These are phyloP conservation scores for Rostratula benghalensis DNA, from an alignment of 2,113 vertebrate species.

Conservation along the genomic window DNA sequence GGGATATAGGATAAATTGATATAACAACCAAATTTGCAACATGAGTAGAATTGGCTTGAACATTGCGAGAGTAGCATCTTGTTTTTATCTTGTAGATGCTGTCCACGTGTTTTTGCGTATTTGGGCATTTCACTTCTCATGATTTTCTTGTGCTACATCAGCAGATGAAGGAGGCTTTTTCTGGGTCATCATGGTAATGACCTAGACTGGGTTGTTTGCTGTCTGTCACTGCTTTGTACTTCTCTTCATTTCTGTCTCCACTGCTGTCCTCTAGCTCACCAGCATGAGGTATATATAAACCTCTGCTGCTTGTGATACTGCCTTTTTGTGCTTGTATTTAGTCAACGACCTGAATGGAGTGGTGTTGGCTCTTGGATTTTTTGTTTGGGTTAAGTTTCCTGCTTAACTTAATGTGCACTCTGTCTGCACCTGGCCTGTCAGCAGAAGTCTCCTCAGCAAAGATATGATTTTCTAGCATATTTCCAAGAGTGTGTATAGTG, in stretches of 20 bases:
- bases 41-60: neutral
- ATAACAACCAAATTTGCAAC: neutral
- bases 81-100: neutral
- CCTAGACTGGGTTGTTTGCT: neutral
- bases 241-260: neutral
- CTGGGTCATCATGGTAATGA: neutral
- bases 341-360: neutral
- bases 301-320: neutral
- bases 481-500: neutral
- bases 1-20: neutral
- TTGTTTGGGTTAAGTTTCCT: neutral
- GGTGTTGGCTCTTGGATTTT: neutral
- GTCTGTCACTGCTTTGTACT: neutral
- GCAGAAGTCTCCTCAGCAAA: neutral
- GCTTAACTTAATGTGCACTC: neutral
- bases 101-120: neutral
- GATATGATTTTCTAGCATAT: neutral
- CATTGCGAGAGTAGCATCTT: neutral
- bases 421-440: neutral
- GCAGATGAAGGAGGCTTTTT: neutral
- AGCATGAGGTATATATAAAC: neutral
- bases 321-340: neutral
- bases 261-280: neutral
- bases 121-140: neutral
- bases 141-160: neutral